Evolutionary conservation across 2,888 invertebrate species (phyloP), one percentile per base, ranked within the genome.

Genomic region (Drosophila pullipes): DNA sequence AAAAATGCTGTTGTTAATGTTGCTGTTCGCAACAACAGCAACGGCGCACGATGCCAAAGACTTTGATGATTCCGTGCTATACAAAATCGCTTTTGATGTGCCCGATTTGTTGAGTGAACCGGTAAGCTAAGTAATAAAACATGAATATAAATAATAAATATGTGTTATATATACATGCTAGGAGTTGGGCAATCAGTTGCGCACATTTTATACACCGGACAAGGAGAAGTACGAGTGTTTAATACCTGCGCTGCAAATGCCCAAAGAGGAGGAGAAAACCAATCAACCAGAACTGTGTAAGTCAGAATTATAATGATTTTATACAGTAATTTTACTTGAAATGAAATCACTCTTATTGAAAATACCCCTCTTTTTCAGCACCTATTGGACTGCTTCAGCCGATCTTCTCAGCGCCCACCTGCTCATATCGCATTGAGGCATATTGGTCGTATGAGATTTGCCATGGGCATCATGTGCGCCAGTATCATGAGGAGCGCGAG

Each of bases 391-490:
- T 98, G 25, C 93, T 99, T 55, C 94, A 95, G 70, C 96, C 97
- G 0, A 93, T 98, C 67, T 97, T 98, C 92, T 94, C 94, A 2
- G 96, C 97, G 84, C 95, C 96, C 81, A 95, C 96, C 58, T 99
- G 98, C 91, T 97, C 98, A 0, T 98, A 97, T 90, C 95, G 97
- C 76, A 94, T 98, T 59, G 98, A 98, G 92, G 96, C 96, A 4
- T 99, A 98, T 91, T 99, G 99, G 99, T 98, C 98, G 0, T 99
- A 99, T 92, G 98, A 99, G 93, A 95, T 99, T 37, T 99, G 99
- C 89, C 99, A 99, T 93, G 99, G 99, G 0, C 95, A 96, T 83
- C 97, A 96, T 92, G 95, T 99, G 4, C 95, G 97, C 33, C 99
- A 99, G 92, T 99, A 97, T 92, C 99, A 99, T 93, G 99, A 99